Percentiles rank a stretch among this genome's conserved stretches.
These are phyloP conservation scores for Gymnocephalus cernua DNA, from an alignment of 2,113 vertebrate species.

Conservation along the genomic window DNA sequence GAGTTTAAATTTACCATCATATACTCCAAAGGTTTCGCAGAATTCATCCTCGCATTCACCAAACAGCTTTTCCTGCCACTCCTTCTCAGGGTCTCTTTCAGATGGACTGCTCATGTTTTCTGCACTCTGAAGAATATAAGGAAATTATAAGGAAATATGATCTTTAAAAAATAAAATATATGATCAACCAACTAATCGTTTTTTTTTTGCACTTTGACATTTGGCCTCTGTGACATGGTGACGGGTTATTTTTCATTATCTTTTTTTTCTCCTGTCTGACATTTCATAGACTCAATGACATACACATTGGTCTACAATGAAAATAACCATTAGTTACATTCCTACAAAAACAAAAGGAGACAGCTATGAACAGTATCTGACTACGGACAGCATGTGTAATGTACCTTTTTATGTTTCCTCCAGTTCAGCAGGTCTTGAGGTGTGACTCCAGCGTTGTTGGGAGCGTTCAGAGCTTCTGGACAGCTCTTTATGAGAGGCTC, in stretches of 20 bases:
- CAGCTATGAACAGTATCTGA: neutral
- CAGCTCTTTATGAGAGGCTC: constrained; percentile 83
- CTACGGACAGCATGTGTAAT: neutral
- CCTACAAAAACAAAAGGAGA: too few relatives aligned
- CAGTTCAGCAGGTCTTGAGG: constrained; percentile 85
- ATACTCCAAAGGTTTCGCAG: constrained; percentile 84
- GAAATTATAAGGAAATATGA: neutral
- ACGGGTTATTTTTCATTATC: too few relatives aligned
- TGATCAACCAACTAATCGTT: too few relatives aligned
- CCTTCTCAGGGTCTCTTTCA: constrained; percentile 69
- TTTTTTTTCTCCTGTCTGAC: too few relatives aligned
- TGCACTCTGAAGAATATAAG: constrained; percentile 36
- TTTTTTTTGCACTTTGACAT: too few relatives aligned
- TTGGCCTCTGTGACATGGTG: too few relatives aligned
- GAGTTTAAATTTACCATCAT: constrained; percentile 82
- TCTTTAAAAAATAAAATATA: too few relatives aligned
- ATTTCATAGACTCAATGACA: neutral
- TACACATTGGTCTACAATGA: neutral
- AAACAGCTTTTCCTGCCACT: constrained; percentile 88
- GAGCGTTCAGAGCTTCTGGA: constrained; percentile 82
- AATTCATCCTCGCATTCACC: constrained; percentile 90
- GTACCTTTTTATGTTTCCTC: constrained; percentile 73
- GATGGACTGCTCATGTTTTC: neutral
- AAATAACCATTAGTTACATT: neutral
- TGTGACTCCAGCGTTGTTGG: constrained; percentile 87